Evolutionary conservation across 2,797 vertebrate species (phyloP), one percentile per base, ranked within the genome.

Genomic region (Phoeniculus purpureus): DNA sequence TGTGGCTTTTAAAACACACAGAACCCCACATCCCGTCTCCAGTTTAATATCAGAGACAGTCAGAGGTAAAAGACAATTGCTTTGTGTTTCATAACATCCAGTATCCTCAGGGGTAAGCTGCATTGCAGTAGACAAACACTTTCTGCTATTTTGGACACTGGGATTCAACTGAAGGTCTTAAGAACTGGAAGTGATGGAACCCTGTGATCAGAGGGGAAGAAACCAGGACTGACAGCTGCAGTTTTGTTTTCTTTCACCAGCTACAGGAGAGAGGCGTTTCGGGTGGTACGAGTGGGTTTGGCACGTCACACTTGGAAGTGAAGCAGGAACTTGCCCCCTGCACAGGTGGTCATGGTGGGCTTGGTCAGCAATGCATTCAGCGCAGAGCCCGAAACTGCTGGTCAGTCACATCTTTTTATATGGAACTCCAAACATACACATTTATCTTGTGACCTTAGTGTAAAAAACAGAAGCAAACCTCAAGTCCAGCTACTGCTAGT

Each of bases 401-500:
- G 4, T 29, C 65, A 62, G 51, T 51, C 67, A 43, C 64, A n/a
- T 8, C 19, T 65, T 91, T 58, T 55, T 27, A 55, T 29, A 29
- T 25, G 65, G 61, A 80, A 61, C n/a, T 32, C 12, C 23, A 48
- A 47, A 84, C 67, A 40, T n/a, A 52, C 18, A 0, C 31, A 54
- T 70, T 66, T 91, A 48, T 55, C 45, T 31, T 21, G 55, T 37
- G 32, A 14, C 76, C 2, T 29, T 56, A n/a, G 29, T 56, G 59
- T 12, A 62, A 56, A 66, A 65, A 26, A 6, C 5, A 48, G 34
- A 55, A 45, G 45, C 96, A 61, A 56, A 99, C 99, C 97, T 99
- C 98, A n/a, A 98, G 97, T 6, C 96, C 97, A 5, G 98, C 98
- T 6, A 96, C 96, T 7, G 98, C 93, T 72, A 99, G 60, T 5